Base-by-base conservation (phyloP, 1,140 invertebrate genomes). In the Cardiocondyla obscurior region DNA sequence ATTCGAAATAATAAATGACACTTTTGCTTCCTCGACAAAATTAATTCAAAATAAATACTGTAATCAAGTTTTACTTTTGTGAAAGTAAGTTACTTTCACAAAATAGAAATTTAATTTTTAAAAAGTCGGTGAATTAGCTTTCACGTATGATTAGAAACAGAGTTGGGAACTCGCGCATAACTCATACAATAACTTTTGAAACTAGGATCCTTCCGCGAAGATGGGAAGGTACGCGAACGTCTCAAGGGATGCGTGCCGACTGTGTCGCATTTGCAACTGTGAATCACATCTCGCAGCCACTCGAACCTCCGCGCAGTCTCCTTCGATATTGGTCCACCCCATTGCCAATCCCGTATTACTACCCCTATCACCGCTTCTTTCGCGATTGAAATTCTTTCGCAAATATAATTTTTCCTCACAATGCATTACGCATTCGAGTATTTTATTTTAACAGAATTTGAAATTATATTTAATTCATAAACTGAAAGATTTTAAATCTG, bases 211-310 rank as follows among this genome's bases (percentile, higher is more conserved):
- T 73, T 6, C 51, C 28, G 42, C 39, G 19, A 55, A 39, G 22
- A 14, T 19, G 8, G 1, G 7, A 55, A 44, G 19, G 81, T n/a
- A 70, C 30, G 62, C 70, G 72, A 82, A 60, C 85, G 70, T 74
- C 57, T 77, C 53, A 46, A 44, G 42, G 76, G 73, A 60, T 72
- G 69, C 88, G 87, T 81, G 81, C 39, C 49, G 62, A 89, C 88
- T 89, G 87, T 57, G 62, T 62, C 46, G 36, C 25, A 62, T 5
- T 72, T 49, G 57, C 49, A 83, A 28, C 53, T 46, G 46, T 62
- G 84, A 33, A 67, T 44, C 36, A 19, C 64, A n/a, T 53, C 49
- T 33, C 39, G 30, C 85, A 28, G 8, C 6, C 4, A 28, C 14
- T 64, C 42, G 30, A 62, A 51, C 16, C 1, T n/a, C 7, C 14